Base-by-base conservation (phyloP, 2,888 invertebrate species). In the Drosophila tripunctata region DNA sequence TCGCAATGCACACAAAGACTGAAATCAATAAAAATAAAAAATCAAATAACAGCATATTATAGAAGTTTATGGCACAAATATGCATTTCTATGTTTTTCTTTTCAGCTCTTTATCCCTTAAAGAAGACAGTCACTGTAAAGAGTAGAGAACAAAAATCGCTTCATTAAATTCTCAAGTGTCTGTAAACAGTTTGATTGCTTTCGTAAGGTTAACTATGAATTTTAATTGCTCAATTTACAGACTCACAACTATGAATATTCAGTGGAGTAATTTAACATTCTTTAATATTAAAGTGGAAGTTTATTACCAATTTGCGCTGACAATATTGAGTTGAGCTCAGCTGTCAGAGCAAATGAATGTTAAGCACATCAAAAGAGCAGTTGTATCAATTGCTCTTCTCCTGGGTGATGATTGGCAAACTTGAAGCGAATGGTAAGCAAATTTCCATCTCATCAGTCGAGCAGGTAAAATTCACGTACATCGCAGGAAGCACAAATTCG, bases 311-410 rank as follows among this genome's bases (percentile, higher is more conserved):
- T 40, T 40, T 48, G 12, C 1, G 12, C 21, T 3, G 3, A 14
- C 31, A 15, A 47, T 48, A 30, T 47, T 14, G 40, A 22, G 8
- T 17, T 56, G 24, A 40, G 45, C 21, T 55, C 35, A 7, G 57
- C 64, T 70, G 77, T 70, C 66, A 52, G 41, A 36, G 44, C 47
- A 57, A 69, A 76, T 76, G 54, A 67, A 70, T 67, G 61, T 58
- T 56, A 65, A 66, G 45, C 52, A 67, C 71, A 80, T 80, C 69
- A 83, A 74, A 83, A 65, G 77, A 67, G 77, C 74, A 80, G 43
- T 50, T 64, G 56, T 47, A 54, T 64, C 64, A 75, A 78, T 71
- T 67, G 22, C 27, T 15, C 62, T 60, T 50, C 61, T 54, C 14
- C 47, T n/a, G 17, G 43, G 64, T 56, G 64, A 51, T 67, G 71